Evolutionary conservation across 2,113 vertebrate species (phyloP).

Genomic region (Anarrhichthys ocellatus): DNA sequence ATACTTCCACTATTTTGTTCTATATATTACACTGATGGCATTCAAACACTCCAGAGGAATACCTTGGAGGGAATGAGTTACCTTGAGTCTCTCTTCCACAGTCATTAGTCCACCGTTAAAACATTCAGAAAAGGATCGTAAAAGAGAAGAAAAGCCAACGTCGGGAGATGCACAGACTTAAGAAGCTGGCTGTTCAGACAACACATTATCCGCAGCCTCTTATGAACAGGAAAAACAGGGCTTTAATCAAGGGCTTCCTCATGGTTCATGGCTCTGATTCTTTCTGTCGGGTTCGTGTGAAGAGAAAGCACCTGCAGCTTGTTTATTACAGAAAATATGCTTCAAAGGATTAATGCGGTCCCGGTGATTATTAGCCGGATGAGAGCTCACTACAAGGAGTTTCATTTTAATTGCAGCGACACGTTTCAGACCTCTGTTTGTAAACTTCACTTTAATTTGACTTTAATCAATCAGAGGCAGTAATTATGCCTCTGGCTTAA

Average conservation of each 20-base stretch:
- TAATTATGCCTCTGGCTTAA: background rate
- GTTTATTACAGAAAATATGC: slow-evolving; percentile 32
- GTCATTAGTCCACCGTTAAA: slow-evolving; percentile 38
- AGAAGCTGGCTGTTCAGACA: slow-evolving; percentile 20
- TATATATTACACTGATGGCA: slow-evolving; percentile 7
- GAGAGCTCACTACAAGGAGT: slow-evolving; percentile 19
- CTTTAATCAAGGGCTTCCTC: slow-evolving; percentile 65
- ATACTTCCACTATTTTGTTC: background rate
- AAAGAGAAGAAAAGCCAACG: slow-evolving; percentile 32
- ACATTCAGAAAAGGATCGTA: slow-evolving; percentile 16
- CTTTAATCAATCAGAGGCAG: slow-evolving; percentile 25
- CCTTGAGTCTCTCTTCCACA: slow-evolving; percentile 17
- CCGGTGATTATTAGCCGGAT: slow-evolving; percentile 39
- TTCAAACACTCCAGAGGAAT: slow-evolving; percentile 26
- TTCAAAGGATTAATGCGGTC: slow-evolving; percentile 24
- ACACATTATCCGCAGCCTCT: slow-evolving; percentile 28
- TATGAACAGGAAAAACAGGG: slow-evolving; percentile 6
- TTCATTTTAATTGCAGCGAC: slow-evolving; percentile 25
- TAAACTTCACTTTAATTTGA: slow-evolving; percentile 12
- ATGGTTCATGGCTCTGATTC: slow-evolving; percentile 26
- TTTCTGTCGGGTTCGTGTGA: slow-evolving; percentile 27
- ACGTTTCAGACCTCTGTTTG: slow-evolving; percentile 10
- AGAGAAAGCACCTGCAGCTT: slow-evolving; percentile 26
- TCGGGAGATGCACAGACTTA: background rate
- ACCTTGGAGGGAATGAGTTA: slow-evolving; percentile 15